Percentiles rank a stretch among this genome's conserved stretches.
These are phyloP conservation scores for Xestoiulus laeticollis DNA, from an alignment of 2,888 invertebrate genomes.

Conservation along the genomic window DNA sequence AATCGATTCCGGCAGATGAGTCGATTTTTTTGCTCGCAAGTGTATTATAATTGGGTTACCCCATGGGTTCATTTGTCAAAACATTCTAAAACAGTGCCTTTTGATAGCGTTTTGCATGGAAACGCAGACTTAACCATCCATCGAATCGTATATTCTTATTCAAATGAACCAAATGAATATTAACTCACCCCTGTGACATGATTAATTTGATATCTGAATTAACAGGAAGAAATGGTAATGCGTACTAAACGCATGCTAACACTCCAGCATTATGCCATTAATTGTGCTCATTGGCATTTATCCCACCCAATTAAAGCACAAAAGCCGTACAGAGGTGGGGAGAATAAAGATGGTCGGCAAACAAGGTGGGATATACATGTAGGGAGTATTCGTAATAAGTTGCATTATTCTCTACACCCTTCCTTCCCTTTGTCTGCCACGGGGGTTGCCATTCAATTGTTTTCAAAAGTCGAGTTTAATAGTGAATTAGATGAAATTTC, in stretches of 20 bases:
- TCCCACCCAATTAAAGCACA: neutral
- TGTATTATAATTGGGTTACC: too few relatives aligned
- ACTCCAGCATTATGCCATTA: neutral
- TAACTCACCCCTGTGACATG: too few relatives aligned
- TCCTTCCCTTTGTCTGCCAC: conserved; percentile 1
- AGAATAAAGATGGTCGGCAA: neutral
- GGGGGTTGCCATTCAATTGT: conserved; percentile 24
- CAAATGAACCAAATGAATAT: too few relatives aligned
- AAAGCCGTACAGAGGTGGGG: neutral
- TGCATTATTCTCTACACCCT: neutral
- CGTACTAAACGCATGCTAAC: neutral
- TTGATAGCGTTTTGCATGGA: too few relatives aligned
- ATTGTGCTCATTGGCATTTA: neutral
- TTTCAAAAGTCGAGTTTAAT: conserved; percentile 17
- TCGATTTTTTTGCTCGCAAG: too few relatives aligned
- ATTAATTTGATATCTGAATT: conserved; percentile 1
- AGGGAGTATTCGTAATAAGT: neutral
- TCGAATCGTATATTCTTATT: too few relatives aligned
- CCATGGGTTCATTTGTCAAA: too few relatives aligned
- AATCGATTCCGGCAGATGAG: too few relatives aligned
- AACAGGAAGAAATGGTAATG: neutral
- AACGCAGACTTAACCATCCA: too few relatives aligned
- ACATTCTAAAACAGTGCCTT: too few relatives aligned
- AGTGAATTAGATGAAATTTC: conserved; percentile 32
- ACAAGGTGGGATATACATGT: neutral